Conservation (phyloP, 2,888 invertebrate genomes). For the Machimus atricapillus region DNA sequence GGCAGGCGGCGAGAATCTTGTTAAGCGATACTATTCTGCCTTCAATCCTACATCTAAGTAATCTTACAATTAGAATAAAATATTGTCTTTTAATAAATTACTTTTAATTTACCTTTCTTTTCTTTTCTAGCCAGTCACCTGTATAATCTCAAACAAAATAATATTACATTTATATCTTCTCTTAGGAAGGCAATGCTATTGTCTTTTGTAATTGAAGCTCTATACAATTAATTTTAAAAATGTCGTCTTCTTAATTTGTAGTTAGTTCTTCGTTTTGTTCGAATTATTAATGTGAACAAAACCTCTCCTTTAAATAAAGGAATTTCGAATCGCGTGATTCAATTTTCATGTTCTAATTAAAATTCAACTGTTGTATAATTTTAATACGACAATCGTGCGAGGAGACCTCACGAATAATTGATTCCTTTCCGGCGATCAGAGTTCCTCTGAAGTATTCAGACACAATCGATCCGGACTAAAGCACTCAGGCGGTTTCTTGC, state of each 20-base stretch:
- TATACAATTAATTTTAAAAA: no score
- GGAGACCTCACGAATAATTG: constrained; percentile 26
- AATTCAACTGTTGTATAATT: constrained; percentile 10
- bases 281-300: background rate
- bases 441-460: background rate
- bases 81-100: background rate
- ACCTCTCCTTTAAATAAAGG: background rate
- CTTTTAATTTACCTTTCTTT: background rate
- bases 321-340: background rate
- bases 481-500: background rate
- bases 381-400: constrained; percentile 31
- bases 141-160: no score
- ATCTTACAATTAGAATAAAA: background rate
- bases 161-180: no score
- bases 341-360: constrained; percentile 23
- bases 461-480: background rate
- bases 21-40: background rate
- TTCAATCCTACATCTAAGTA: background rate
- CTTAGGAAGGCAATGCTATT: no score
- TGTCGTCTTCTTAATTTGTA: no score
- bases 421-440: background rate
- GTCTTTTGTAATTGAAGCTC: no score
- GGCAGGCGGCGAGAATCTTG: background rate
- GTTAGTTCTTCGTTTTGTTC: background rate
- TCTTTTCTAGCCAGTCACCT: background rate